phyloP scores from a whole-genome alignment of 2,113 vertebrate genomes.

The Strix aluco region DNA sequence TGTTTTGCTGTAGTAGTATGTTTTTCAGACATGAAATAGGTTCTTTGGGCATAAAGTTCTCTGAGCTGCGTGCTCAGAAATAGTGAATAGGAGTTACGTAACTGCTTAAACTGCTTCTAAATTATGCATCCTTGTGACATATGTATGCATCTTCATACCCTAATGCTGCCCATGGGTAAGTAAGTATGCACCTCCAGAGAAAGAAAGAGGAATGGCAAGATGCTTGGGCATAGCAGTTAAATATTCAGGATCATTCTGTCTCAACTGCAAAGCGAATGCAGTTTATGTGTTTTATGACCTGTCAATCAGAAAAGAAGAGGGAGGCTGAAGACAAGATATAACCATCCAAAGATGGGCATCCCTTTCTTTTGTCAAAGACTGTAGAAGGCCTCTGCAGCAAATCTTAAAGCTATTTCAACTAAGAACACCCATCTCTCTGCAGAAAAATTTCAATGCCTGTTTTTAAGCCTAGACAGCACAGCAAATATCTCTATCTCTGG shows the following conservation, averaged over 20 bases:
- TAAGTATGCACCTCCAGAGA: neutral
- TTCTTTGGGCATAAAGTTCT: neutral
- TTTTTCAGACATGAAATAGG: neutral
- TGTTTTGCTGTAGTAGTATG: neutral
- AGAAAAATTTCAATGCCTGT: neutral
- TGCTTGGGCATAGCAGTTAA: neutral
- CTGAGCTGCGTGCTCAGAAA: neutral
- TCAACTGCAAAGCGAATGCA: neutral
- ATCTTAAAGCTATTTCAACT: neutral
- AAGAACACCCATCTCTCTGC: neutral
- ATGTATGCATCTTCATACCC: neutral
- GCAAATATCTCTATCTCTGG: neutral
- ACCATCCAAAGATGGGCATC: neutral
- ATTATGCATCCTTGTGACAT: neutral
- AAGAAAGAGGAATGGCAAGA: neutral
- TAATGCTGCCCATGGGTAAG: neutral
- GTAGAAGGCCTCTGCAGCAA: neutral
- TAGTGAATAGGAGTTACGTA: neutral
- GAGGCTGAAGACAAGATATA: neutral
- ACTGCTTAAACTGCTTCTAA: neutral
- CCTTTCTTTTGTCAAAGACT: neutral
- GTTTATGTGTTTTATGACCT: neutral
- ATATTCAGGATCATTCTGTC: neutral
- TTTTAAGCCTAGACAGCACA: neutral
- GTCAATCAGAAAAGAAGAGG: neutral